A percentile compares a stretch with the other conserved stretches of the same genome.
phyloP scores from a whole-genome alignment of 2,888 invertebrate species.

The Amphipoea lucens region DNA sequence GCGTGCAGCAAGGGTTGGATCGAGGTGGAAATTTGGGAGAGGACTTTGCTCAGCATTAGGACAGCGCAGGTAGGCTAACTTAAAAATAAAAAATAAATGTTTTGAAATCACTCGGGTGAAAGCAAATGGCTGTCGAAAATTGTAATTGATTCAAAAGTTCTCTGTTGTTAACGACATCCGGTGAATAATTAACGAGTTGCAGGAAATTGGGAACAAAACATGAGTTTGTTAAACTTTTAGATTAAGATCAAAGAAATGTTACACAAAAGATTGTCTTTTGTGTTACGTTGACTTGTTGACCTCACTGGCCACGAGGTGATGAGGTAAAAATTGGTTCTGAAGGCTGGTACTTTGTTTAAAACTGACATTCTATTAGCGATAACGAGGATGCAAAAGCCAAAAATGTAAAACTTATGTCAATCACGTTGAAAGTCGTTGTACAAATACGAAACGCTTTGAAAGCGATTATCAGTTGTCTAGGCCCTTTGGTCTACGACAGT shows the following conservation, averaged over 20 bases:
- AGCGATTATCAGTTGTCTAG: neutral
- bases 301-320: neutral
- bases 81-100: neutral
- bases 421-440: neutral
- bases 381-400: neutral
- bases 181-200: slow-evolving; percentile 15
- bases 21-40: too few relatives aligned
- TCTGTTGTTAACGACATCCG: slow-evolving; percentile 26
- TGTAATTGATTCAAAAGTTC: slow-evolving; percentile 28
- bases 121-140: slow-evolving; percentile 4
- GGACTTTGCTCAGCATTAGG: too few relatives aligned
- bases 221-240: neutral
- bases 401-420: neutral
- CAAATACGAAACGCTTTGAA: neutral
- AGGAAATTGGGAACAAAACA: slow-evolving; percentile 17
- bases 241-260: neutral
- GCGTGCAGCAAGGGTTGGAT: too few relatives aligned
- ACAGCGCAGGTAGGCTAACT: too few relatives aligned
- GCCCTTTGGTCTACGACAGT: neutral
- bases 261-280: neutral
- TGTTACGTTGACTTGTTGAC: neutral
- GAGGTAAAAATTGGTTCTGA: neutral
- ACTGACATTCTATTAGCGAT: neutral
- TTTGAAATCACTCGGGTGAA: neutral
- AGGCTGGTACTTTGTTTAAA: neutral